Percentiles rank a stretch among this genome's conserved stretches.
phyloP scores from a whole-genome alignment of 2,797 vertebrate species.

The Sebastes iracundus region DNA sequence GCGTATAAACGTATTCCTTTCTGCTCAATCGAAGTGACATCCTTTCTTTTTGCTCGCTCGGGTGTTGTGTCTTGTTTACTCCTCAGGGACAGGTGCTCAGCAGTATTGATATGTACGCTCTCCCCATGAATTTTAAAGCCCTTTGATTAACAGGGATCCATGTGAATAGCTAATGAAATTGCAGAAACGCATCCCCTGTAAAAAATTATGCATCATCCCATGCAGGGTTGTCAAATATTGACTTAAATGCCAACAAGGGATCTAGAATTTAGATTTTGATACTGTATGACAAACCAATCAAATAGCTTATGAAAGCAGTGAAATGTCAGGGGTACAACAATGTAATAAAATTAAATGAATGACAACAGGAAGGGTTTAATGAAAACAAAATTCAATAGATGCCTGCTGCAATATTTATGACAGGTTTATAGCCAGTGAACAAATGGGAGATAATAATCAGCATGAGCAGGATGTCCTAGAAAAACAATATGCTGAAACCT shows the following conservation, averaged over 20 bases:
- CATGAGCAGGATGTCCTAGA: not conserved
- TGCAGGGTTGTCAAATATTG: conserved; percentile 64
- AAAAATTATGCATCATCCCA: conserved; percentile 35
- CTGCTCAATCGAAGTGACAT: conserved; percentile 17
- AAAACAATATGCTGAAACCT: not conserved
- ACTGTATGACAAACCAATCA: conserved; percentile 45
- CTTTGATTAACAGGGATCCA: conserved; percentile 57
- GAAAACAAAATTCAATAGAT: conserved; percentile 20
- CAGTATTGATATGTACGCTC: conserved; percentile 54
- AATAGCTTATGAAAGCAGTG: conserved; percentile 24
- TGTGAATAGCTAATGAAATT: conserved; percentile 58
- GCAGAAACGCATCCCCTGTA: conserved; percentile 14
- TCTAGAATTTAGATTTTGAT: conserved; percentile 51
- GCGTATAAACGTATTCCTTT: conserved; percentile 16
- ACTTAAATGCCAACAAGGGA: conserved; percentile 58
- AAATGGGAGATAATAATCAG: conserved; percentile 12
- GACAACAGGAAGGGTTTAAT: conserved; percentile 16
- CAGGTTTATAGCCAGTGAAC: conserved; percentile 9
- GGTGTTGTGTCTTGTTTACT: conserved; percentile 53
- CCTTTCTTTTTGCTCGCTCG: conserved; percentile 11
- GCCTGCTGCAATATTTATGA: conserved; percentile 22
- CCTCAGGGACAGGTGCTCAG: conserved; percentile 54
- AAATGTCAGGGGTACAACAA: conserved; percentile 27
- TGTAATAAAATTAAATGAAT: conserved; percentile 21
- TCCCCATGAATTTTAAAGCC: conserved; percentile 60